phyloP scores from a whole-genome alignment of 2,113 vertebrate genomes.

The Sebastes fasciatus region DNA sequence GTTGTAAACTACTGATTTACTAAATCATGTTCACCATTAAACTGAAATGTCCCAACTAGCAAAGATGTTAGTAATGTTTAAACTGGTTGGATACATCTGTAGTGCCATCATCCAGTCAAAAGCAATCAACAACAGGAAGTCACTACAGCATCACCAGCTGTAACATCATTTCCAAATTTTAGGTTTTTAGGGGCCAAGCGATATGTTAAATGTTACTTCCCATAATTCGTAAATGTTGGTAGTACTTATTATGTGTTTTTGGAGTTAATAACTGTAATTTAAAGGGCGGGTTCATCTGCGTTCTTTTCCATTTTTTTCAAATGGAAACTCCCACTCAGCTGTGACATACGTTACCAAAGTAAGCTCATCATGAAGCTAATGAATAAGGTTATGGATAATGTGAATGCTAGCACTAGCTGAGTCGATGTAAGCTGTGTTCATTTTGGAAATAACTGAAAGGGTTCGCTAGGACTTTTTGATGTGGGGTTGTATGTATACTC shows the following conservation, averaged over 20 bases:
- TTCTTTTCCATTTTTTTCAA: too few species aligned
- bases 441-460: too few species aligned
- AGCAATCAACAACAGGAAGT: background rate
- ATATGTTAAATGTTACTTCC: background rate
- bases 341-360: too few species aligned
- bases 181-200: background rate
- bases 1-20: background rate
- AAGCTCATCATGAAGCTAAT: too few species aligned
- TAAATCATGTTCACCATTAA: background rate
- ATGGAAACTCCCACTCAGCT: too few species aligned
- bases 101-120: background rate
- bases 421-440: too few species aligned
- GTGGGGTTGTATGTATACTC: too few species aligned
- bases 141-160: background rate
- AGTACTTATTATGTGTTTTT: background rate
- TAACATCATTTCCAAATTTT: conserved; percentile 2
- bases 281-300: too few species aligned
- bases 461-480: too few species aligned
- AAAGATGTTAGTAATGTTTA: background rate
- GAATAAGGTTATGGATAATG: too few species aligned
- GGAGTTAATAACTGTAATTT: background rate
- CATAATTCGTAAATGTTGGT: background rate
- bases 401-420: too few species aligned
- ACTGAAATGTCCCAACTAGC: background rate
- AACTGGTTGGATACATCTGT: background rate